These are phyloP conservation scores for Mormyrops boulengeri DNA, from an alignment of 2,797 vertebrate genomes.

Conservation along the genomic window DNA sequence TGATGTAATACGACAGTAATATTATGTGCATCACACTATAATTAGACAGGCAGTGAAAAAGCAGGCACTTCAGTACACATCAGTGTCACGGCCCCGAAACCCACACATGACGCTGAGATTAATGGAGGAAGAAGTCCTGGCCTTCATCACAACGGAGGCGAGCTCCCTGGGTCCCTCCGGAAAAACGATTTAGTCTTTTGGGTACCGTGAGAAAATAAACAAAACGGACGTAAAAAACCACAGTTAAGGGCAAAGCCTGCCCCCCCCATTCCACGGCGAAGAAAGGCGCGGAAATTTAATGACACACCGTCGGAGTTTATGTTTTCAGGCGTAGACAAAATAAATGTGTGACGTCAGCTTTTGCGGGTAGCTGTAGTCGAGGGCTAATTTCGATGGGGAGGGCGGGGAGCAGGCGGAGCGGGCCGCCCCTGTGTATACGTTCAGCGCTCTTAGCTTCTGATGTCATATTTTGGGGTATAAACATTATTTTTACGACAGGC, in stretches of 20 bases:
- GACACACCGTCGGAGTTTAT: constrained; percentile 62
- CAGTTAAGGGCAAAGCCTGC: not conserved
- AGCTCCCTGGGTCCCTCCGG: not conserved
- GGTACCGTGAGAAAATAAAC: constrained; percentile 28
- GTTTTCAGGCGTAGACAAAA: constrained; percentile 56
- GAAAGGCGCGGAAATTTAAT: constrained; percentile 49
- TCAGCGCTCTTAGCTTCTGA: constrained; percentile 53
- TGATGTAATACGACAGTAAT: not conserved
- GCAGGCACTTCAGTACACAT: not conserved
- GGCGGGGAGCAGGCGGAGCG: constrained; percentile 27
- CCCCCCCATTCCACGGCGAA: constrained; percentile 20
- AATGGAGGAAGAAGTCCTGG: constrained; percentile 47
- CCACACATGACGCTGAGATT: not conserved
- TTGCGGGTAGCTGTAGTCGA: constrained; percentile 31
- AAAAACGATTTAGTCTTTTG: constrained; percentile 18
- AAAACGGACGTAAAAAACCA: constrained; percentile 24
- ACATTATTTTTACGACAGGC: constrained; percentile 43
- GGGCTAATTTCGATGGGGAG: constrained; percentile 43
- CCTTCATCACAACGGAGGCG: constrained; percentile 36
- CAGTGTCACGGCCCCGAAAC: not conserved
- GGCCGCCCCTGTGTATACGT: constrained; percentile 52
- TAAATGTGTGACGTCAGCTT: constrained; percentile 56
- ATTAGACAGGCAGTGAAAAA: not conserved
- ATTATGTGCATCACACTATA: not conserved
- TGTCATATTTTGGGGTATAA: constrained; percentile 57